Percentiles rank a stretch among this genome's conserved stretches.
phyloP scores from a whole-genome alignment of 1,140 invertebrate genomes.

The Carposina sasakii region DNA sequence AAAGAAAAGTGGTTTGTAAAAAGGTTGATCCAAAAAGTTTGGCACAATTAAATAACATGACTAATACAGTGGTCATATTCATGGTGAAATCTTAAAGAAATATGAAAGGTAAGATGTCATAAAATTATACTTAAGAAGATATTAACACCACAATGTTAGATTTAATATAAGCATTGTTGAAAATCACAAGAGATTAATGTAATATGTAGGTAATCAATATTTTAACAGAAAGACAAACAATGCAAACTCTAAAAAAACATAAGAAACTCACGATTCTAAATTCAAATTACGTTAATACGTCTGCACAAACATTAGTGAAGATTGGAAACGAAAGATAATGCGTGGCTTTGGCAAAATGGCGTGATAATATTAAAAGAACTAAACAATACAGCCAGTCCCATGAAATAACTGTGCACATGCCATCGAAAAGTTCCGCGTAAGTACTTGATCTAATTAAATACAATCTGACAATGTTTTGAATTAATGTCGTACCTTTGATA shows the following conservation, averaged over 20 bases:
- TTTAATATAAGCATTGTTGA: not conserved
- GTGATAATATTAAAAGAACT: conserved; percentile 36
- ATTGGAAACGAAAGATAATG: conserved; percentile 8
- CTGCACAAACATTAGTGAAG: conserved; percentile 4
- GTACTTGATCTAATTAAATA: conserved; percentile 41
- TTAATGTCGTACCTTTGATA: conserved; percentile 34
- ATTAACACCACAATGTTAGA: no score
- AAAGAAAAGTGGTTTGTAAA: conserved; percentile 23
- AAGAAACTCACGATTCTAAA: conserved; percentile 14
- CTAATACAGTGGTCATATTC: not conserved
- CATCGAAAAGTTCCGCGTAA: conserved; percentile 40
- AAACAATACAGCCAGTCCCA: conserved; percentile 42
- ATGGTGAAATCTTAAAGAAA: not conserved
- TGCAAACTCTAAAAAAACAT: conserved; percentile 7
- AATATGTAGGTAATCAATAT: not conserved
- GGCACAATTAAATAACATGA: not conserved
- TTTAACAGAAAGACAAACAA: not conserved
- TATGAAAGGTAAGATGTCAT: no score
- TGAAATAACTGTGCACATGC: conserved; percentile 57
- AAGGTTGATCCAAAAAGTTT: conserved; percentile 4
- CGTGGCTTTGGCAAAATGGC: conserved; percentile 38
- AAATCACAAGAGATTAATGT: not conserved
- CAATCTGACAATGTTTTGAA: conserved; percentile 37
- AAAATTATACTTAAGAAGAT: no score
- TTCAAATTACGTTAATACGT: conserved; percentile 10